Conservation (phyloP, 1,140 invertebrate genomes). For the Mycetomoellerius zeteki region DNA sequence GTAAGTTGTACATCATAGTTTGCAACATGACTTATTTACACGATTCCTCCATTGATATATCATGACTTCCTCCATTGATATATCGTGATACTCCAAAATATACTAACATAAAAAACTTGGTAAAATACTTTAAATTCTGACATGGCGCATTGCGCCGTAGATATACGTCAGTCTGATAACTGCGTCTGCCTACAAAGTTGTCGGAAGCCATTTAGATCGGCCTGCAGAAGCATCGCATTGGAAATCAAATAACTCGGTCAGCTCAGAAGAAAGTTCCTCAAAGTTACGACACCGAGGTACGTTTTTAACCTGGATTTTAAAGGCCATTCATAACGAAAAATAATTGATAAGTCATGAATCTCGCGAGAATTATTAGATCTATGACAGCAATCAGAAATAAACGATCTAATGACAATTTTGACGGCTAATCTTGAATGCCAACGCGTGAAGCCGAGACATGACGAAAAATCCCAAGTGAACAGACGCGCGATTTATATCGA, state of each 20-base stretch:
- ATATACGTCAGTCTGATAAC: conserved; percentile 34
- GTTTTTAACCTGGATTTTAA: conserved; percentile 11
- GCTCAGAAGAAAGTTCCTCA: conserved; percentile 10
- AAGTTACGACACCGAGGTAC: conserved; percentile 5
- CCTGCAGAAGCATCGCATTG: conserved; percentile 28
- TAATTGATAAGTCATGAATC: background rate
- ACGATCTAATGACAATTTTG: background rate
- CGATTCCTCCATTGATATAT: background rate
- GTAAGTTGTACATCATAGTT: background rate
- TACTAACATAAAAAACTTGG: conserved; percentile 1
- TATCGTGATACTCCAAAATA: conserved; percentile 6
- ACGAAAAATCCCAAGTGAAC: background rate
- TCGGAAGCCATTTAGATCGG: conserved; percentile 25
- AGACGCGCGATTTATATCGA: conserved; percentile 63
- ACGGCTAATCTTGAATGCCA: conserved; percentile 2
- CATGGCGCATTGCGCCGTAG: background rate
- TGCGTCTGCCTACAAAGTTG: conserved; percentile 18
- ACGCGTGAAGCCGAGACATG: background rate
- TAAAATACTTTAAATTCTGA: conserved; percentile 38
- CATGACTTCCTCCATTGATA: background rate
- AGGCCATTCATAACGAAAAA: conserved; percentile 22
- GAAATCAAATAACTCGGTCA: conserved; percentile 48
- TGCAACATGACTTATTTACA: background rate
- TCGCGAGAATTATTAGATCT: background rate
- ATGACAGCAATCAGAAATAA: conserved; percentile 22